Conservation (phyloP, 2,797 vertebrate species). For the Ataeniobius toweri region DNA sequence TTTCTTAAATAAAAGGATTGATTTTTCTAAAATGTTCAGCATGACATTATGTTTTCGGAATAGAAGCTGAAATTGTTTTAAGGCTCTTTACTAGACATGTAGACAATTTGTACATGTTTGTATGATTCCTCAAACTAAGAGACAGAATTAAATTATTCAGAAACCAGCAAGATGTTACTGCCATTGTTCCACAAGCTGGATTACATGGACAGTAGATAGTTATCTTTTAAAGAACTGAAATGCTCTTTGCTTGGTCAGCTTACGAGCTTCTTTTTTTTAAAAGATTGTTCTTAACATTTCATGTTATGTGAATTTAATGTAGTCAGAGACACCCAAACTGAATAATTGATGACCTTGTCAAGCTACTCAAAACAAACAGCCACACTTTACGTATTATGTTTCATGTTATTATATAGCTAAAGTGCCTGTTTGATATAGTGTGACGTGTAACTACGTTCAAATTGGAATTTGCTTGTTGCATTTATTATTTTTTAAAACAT, state of each 20-base stretch:
- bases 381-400: not conserved
- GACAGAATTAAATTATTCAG: not conserved
- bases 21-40: not conserved
- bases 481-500: constrained; percentile 28
- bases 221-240: not conserved
- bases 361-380: not conserved
- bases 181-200: not conserved
- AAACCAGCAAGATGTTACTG: not conserved
- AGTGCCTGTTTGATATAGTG: not conserved
- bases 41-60: not conserved
- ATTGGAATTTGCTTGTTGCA: constrained; percentile 24
- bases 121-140: not conserved
- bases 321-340: not conserved
- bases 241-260: not conserved
- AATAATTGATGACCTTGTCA: not conserved
- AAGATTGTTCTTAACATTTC: too few relatives aligned
- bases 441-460: constrained; percentile 23
- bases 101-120: not conserved
- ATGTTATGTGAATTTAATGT: not conserved
- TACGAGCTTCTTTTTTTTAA: not conserved
- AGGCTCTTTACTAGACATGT: not conserved
- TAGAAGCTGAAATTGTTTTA: not conserved
- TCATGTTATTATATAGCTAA: not conserved
- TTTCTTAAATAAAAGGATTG: not conserved
- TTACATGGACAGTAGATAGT: not conserved